These are phyloP conservation scores for Cinclus mexicanus DNA, from an alignment of 2,113 vertebrate genomes.

Conservation along the genomic window DNA sequence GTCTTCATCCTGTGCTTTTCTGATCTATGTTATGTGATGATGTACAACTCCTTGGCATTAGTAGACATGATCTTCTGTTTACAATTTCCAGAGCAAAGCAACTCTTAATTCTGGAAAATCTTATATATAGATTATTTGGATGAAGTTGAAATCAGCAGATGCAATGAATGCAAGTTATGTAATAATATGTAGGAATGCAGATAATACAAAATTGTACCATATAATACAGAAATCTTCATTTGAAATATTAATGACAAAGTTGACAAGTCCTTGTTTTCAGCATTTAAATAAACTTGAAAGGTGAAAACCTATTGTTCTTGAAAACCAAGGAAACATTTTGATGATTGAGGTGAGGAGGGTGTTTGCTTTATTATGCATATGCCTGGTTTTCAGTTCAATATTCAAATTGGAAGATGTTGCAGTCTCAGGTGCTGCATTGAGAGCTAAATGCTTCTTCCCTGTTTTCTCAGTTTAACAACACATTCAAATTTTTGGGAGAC, in stretches of 20 bases:
- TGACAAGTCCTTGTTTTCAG: neutral
- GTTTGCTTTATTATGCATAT: neutral
- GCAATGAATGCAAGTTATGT: neutral
- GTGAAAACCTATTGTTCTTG: neutral
- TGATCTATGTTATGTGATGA: neutral
- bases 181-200: neutral
- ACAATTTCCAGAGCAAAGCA: neutral
- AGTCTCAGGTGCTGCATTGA: neutral
- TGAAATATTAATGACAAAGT: neutral
- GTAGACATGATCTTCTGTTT: neutral
- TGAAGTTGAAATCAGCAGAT: neutral
- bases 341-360: neutral
- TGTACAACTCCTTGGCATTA: neutral
- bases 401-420: neutral
- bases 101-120: neutral
- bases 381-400: constrained; percentile 1
- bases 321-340: neutral
- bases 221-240: neutral
- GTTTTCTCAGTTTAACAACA: constrained; percentile 34
- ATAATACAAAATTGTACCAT: neutral
- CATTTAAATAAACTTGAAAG: neutral
- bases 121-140: neutral
- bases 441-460: neutral
- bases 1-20: neutral
- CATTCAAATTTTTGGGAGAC: neutral